Conservation (phyloP, 2,113 vertebrate species). For the Monarcha castaneiventris region DNA sequence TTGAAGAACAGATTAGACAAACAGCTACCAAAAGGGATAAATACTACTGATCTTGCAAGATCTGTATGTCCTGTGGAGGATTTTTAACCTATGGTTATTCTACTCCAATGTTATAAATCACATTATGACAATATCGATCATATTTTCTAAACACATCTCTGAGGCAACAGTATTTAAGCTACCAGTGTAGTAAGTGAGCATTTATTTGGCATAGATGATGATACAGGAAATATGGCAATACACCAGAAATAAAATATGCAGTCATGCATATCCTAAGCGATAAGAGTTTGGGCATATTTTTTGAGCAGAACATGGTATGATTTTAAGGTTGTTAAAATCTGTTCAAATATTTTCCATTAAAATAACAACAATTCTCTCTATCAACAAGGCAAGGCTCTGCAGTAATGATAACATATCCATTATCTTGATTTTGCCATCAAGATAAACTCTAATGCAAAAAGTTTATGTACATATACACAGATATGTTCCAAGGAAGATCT, state of each 20-base stretch:
- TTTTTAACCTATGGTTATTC: not conserved
- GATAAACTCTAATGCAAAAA: not conserved
- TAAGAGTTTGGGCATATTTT: not conserved
- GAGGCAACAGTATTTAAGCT: conserved; percentile 3
- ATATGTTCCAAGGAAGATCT: not conserved
- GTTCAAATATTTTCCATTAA: conserved; percentile 28
- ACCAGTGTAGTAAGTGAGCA: conserved; percentile 37
- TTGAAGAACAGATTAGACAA: not conserved
- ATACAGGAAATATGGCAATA: not conserved
- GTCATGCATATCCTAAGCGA: not conserved
- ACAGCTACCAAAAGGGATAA: not conserved
- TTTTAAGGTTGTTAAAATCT: conserved; percentile 23
- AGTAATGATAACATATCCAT: not conserved
- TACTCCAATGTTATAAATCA: not conserved
- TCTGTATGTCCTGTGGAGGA: rapidly evolving
- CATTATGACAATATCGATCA: not conserved
- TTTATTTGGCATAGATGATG: conserved; percentile 29
- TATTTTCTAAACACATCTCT: not conserved
- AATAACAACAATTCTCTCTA: not conserved
- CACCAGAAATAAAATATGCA: conserved; percentile 13
- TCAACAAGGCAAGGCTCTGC: not conserved
- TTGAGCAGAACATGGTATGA: not conserved
- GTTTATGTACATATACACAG: not conserved
- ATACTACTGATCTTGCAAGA: not conserved
- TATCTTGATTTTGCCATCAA: not conserved